Conservation (phyloP, 1,140 invertebrate species). For the Drosophila oshimai region DNA sequence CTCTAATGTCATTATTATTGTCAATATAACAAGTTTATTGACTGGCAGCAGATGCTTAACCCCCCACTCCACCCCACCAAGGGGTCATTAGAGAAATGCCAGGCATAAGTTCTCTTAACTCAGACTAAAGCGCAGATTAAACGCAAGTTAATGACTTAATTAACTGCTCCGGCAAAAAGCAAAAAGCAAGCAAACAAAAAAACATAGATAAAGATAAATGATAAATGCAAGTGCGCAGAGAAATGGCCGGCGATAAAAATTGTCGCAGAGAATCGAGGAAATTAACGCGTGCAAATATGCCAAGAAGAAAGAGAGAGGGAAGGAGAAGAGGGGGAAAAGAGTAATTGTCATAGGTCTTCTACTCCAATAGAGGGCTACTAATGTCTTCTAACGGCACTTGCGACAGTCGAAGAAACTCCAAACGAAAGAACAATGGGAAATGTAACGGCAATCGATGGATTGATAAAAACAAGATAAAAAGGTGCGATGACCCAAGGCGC, state of each 20-base stretch:
- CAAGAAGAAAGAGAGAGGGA: background rate
- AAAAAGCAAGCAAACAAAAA: conserved; percentile 17
- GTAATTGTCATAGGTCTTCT: conserved; percentile 7
- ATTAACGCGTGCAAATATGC: conserved; percentile 63
- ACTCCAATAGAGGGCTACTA: conserved; percentile 28
- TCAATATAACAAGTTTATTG: conserved; percentile 81
- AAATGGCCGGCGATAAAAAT: conserved; percentile 36
- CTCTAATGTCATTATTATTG: conserved; percentile 79
- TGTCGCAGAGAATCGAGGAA: conserved; percentile 55
- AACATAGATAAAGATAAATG: conserved; percentile 47
- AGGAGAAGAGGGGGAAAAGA: background rate
- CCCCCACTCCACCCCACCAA: background rate
- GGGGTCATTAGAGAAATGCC: conserved; percentile 71
- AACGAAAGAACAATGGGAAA: conserved; percentile 14
- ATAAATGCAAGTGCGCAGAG: conserved; percentile 22
- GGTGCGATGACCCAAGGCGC: background rate
- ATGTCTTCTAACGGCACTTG: conserved; percentile 33
- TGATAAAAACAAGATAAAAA: conserved; percentile 1
- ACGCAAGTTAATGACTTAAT: conserved; percentile 77
- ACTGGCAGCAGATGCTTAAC: conserved; percentile 20
- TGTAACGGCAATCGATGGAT: conserved; percentile 7
- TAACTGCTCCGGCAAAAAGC: conserved; percentile 52
- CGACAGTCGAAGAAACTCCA: background rate
- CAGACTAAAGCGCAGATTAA: conserved; percentile 63
- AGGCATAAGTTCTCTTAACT: conserved; percentile 44